Base-by-base conservation (phyloP, 30 jellyfish, hydroid and myxozoan genomes). In the Nemopilema nomurai region DNA sequence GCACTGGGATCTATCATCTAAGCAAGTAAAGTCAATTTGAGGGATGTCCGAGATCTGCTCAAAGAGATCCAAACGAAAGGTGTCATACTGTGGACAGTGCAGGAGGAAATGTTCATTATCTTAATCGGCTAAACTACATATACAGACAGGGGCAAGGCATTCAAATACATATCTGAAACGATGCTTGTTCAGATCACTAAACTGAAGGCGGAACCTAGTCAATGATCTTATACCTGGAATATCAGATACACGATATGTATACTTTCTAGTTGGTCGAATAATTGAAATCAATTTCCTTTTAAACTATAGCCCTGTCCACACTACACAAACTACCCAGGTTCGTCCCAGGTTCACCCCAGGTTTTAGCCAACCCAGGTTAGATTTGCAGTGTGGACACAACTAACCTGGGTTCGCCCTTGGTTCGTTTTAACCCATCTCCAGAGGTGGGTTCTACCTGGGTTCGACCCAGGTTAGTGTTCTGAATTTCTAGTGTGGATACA, bases 61-160 rank as follows among this genome's bases (percentile, higher is more conserved):
- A n/a, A n/a, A n/a, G n/a, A n/a, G n/a, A n/a, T n/a, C n/a, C n/a
- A n/a, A n/a, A n/a, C n/a, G n/a, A n/a, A n/a, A n/a, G n/a, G n/a
- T n/a, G n/a, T n/a, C n/a, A n/a, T n/a, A n/a, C n/a, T n/a, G n/a
- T n/a, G n/a, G n/a, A n/a, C n/a, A n/a, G n/a, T n/a, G 51, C 20
- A 19, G 76, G 86, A 23, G 30, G 50, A 22, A 71, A 64, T 49
- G 23, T 1, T 67, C n/a, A 28, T 28, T 28, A 27, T 33, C 74
- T 16, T 64, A 7, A 64, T 25, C 69, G 30, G 81, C 50, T 28
- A 51, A 51, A 41, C 84, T 51, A 49, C 89, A 33, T 63, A 71
- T 67, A 72, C 96, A 51, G 87, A 90, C 82, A 51, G 93, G 86
- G 80, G 82, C 51, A 22, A 87, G 90, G 68, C 87, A 86, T 79